Conservation (phyloP, 2,888 invertebrate genomes). For the Ischnura elegans region DNA sequence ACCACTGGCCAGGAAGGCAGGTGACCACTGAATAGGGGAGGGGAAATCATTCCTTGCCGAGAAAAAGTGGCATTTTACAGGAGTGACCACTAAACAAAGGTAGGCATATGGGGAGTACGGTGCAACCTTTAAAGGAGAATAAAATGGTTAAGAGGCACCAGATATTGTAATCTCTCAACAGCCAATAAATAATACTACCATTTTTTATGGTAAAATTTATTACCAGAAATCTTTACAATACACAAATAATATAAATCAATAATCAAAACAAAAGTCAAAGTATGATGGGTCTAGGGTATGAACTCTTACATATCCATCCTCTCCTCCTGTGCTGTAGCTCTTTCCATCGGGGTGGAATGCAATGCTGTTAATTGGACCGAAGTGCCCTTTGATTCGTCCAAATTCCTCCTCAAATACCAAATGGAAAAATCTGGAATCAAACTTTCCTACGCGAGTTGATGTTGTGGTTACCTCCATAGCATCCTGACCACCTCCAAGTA, state of each 20-base stretch:
- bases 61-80: no score
- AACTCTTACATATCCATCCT: constrained; percentile 98
- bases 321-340: constrained; percentile 97
- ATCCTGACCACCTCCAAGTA: constrained; percentile 99
- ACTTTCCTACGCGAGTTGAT: constrained; percentile 95
- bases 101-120: no score
- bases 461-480: constrained; percentile 99
- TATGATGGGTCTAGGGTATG: constrained; percentile 98
- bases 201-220: constrained; percentile 8
- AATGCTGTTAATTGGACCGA: constrained; percentile 99
- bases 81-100: no score
- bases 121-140: no score
- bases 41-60: no score
- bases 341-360: constrained; percentile 99
- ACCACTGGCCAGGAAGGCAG: no score
- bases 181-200: not conserved
- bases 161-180: no score
- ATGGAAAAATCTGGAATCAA: constrained; percentile 97
- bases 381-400: constrained; percentile 98
- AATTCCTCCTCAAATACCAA: constrained; percentile 98
- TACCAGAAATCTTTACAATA: not conserved
- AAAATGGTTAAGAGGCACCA: no score
- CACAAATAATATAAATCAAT: constrained; percentile 70
- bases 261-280: constrained; percentile 97
- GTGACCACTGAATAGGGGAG: no score